Evolutionary conservation across 1,140 invertebrate species (phyloP), one percentile per base, ranked within the genome.

Genomic region (Trialeurodes vaporariorum): DNA sequence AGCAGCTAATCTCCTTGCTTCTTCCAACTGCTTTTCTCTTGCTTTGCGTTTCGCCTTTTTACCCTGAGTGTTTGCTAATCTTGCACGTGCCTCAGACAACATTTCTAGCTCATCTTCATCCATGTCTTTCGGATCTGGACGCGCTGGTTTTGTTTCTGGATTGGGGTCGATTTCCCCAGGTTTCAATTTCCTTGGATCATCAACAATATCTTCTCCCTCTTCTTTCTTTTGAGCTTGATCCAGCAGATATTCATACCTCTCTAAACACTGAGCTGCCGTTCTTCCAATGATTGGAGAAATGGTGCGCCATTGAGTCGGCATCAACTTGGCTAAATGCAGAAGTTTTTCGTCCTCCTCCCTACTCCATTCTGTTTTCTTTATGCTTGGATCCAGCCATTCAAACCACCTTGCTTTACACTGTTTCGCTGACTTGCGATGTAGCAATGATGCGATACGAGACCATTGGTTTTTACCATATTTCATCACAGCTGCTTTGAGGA

Each of bases 391-490:
- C 61, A 99, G 78, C 98, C 98, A 99, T 77, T 99, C 96, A 79
- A 94, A 98, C 97, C 98, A 99, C 74, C 98, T 85, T 13, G 97
- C 96, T 81, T 99, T 99, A 79, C 98, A 99, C 76, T 99, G 98
- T 80, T 99, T 99, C 0, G 98, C 96, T 1, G 97, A 98, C 80
- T 99, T 99, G 72, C 97, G 84, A 79, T 99, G 98, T 2, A 99
- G 81, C 27, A 99, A 76, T 0, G 98, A 99, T 26, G 98, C 98
- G 81, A 99, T 99, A 74, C 98, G 88, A 67, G 94, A 96, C 98
- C 98, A 99, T 76, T 99, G 97, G 78, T 99, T 99, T 86, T 99
- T 99, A 64, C 98, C 98, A 93, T 99, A 99, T 91, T 99, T 99
- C 97, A 99, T 99, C 63, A 99, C 97, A 79, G 98, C 98, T 62